These are phyloP conservation scores for Atherinosoma microstoma DNA, from an alignment of 2,797 vertebrate species.

Conservation along the genomic window DNA sequence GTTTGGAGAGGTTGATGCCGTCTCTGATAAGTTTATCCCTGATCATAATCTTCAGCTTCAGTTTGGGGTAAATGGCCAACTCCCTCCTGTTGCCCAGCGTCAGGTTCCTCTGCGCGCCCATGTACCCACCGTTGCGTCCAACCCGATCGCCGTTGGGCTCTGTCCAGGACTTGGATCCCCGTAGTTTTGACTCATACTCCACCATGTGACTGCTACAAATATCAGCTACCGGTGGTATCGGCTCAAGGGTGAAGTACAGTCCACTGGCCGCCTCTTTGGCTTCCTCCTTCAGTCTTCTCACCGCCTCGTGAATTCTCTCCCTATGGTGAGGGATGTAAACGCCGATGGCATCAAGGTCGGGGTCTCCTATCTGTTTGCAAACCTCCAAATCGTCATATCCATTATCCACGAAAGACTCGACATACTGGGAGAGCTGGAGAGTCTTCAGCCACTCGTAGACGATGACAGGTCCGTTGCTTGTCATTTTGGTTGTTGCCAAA, in stretches of 20 bases:
- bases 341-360: constrained; percentile 97
- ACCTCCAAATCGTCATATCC: constrained; percentile 99
- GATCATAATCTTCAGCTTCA: constrained; percentile 98
- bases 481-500: constrained; percentile 78
- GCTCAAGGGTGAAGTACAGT: constrained; percentile 95
- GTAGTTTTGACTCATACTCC: constrained; percentile 81
- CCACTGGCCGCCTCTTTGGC: constrained; percentile 88
- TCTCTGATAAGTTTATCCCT: constrained; percentile 96
- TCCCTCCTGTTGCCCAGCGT: constrained; percentile 84
- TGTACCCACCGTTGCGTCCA: constrained; percentile 72
- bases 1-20: constrained; percentile 91
- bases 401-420: constrained; percentile 96
- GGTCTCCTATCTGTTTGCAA: constrained; percentile 97
- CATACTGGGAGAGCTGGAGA: constrained; percentile 93
- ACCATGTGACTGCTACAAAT: constrained; percentile 80
- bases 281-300: constrained; percentile 90
- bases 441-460: constrained; percentile 98
- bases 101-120: constrained; percentile 80
- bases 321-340: constrained; percentile 92
- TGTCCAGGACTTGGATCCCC: constrained; percentile 86
- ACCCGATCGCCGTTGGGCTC: constrained; percentile 74
- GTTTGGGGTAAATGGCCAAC: constrained; percentile 88
- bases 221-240: constrained; percentile 79
- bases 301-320: constrained; percentile 92
- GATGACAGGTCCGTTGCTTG: constrained; percentile 91